A percentile compares a stretch with the other conserved stretches of the same genome.
These are phyloP conservation scores for Philaethria dido DNA, from an alignment of 2,888 invertebrate species.

Conservation along the genomic window DNA sequence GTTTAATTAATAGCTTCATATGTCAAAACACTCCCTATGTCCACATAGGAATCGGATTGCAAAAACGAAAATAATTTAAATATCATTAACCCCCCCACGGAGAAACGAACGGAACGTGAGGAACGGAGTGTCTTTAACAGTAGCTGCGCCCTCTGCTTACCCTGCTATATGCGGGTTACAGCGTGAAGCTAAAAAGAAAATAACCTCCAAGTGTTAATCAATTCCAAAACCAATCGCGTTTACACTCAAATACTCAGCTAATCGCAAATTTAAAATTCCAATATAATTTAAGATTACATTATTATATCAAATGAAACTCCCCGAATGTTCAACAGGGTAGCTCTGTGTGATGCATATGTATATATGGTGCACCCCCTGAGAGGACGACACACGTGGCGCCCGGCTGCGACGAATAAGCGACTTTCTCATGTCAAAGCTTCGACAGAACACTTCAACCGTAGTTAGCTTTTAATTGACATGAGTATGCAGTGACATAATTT, in stretches of 20 bases:
- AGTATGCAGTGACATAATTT: constrained; percentile 17
- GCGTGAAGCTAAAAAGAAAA: not conserved
- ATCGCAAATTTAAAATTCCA: not conserved
- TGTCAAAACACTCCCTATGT: too few relatives aligned
- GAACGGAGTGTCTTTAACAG: too few relatives aligned
- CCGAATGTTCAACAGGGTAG: constrained; percentile 35
- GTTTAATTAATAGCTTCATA: too few relatives aligned
- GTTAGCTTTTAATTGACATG: constrained; percentile 40
- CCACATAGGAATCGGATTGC: too few relatives aligned
- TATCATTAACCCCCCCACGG: too few relatives aligned
- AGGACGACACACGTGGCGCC: constrained; percentile 65
- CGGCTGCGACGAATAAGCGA: constrained; percentile 59
- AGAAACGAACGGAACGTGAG: too few relatives aligned
- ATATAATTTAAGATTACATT: not conserved
- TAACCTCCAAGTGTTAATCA: too few relatives aligned
- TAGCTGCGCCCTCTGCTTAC: too few relatives aligned
- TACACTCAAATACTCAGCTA: too few relatives aligned
- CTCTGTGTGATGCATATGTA: constrained; percentile 63
- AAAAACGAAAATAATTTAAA: too few relatives aligned
- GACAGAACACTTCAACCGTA: constrained; percentile 31
- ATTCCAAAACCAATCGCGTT: too few relatives aligned
- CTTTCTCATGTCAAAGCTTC: constrained; percentile 45
- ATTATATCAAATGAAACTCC: not conserved
- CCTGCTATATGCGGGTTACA: too few relatives aligned
- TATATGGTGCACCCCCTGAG: constrained; percentile 58